Evolutionary conservation across 2,113 vertebrate species (phyloP), one percentile per base, ranked within the genome.

Genomic region (Osmerus mordax): DNA sequence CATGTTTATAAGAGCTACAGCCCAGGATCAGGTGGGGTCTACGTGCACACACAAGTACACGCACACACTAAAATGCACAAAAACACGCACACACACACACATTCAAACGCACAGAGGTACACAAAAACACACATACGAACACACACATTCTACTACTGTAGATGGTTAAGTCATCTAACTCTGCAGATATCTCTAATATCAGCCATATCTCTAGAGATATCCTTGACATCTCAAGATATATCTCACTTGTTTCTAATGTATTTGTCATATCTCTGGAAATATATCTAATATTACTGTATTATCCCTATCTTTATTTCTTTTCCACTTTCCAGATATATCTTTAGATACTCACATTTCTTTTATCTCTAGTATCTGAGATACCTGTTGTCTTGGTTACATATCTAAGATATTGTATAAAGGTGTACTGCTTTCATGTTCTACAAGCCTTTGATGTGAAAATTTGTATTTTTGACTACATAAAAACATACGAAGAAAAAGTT

Each of bases 381-480:
- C 36, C 29, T 28, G 67, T 69, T 53, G 55, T 63, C 67, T 32
- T 19, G 67, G 66, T 55, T 67, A 71, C 32, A 74, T 32, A 65
- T 75, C 62, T 61, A 70, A 70, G 75, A 41, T 76, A 71, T 80
- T 69, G 66, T 75, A 74, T 72, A 52, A 69, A 70, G 41, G 65
- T 79, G 71, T 76, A 58, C 71, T 73, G 55, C 73, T 67, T 29
- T 59, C 15, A 64, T 77, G 77, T 71, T 64, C 68, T 67, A 72
- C 69, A 73, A 70, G 75, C 58, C 74, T 75, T 78, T 80, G 71
- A 85, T 77, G 74, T 78, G 69, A 77, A 81, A 79, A 77, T 71
- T 68, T 78, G 66, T 81, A 77, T 81, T 86, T 70, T 78, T 78
- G 77, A 53, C 29, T 78, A 69, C 66, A 79, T 76, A 68, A 65